Percentiles rank a stretch among this genome's conserved stretches.
Conservation (phyloP, 1,140 invertebrate genomes). For the Trichomalopsis sarcophagae region DNA sequence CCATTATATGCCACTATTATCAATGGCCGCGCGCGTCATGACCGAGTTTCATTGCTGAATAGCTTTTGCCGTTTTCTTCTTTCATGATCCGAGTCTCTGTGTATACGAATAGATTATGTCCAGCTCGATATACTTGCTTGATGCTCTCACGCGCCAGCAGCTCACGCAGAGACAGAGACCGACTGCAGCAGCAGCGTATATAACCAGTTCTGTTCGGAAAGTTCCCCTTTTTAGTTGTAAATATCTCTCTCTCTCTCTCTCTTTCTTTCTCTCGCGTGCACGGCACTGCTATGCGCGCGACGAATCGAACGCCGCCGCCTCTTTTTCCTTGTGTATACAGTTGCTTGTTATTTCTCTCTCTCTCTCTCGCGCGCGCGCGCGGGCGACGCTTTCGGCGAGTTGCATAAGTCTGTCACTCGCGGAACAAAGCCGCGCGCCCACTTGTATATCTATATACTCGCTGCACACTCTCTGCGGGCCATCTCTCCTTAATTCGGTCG, state of each 20-base stretch:
- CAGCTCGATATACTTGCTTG: no score
- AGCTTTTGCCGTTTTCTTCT: not conserved
- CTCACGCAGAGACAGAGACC: no score
- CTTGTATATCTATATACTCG: not conserved
- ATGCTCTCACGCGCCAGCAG: no score
- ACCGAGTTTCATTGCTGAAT: not conserved
- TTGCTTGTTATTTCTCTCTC: not conserved
- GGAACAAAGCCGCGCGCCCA: not conserved
- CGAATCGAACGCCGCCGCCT: not conserved
- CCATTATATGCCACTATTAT: not conserved
- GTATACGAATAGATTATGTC: not conserved
- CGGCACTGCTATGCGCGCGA: not conserved
- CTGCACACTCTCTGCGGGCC: not conserved
- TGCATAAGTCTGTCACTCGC: not conserved
- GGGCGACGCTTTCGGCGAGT: not conserved
- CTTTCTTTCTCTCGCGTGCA: not conserved
- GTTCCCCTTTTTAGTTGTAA: slow-evolving; percentile 1
- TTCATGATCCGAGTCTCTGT: not conserved
- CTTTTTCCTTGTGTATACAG: slow-evolving; percentile 1
- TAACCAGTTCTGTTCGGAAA: not conserved
- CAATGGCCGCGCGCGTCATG: not conserved
- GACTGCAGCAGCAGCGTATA: not conserved
- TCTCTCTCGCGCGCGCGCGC: no score
- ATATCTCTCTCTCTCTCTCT: not conserved
- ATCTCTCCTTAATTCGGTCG: no score